Conservation (phyloP, 2,797 vertebrate species). For the Pseudochaenichthys georgianus region DNA sequence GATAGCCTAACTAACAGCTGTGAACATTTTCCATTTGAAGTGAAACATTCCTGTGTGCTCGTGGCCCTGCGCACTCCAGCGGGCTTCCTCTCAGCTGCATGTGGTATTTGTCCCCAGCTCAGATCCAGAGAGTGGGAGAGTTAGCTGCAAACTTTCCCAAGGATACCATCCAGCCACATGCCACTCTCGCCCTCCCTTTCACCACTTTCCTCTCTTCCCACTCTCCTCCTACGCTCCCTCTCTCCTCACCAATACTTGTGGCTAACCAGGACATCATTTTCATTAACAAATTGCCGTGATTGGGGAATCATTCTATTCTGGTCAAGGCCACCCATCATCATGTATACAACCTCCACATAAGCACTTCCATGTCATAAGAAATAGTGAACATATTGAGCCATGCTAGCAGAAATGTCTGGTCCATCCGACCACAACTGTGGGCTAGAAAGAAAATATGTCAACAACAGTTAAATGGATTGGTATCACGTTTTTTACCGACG, state of each 20-base stretch:
- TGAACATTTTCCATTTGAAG: slow-evolving; percentile 86
- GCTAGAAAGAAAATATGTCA: background rate
- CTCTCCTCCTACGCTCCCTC: slow-evolving; percentile 40
- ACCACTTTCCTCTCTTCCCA: slow-evolving; percentile 40
- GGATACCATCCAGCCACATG: slow-evolving; percentile 85
- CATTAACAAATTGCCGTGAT: slow-evolving; percentile 11
- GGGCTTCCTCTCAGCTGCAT: slow-evolving; percentile 86
- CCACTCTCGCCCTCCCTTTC: slow-evolving; percentile 67
- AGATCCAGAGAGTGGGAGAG: slow-evolving; percentile 82
- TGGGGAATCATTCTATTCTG: slow-evolving; percentile 3
- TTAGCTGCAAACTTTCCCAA: slow-evolving; percentile 89
- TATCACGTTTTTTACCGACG: background rate
- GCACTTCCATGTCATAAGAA: slow-evolving; percentile 1
- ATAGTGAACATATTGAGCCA: slow-evolving; percentile 1
- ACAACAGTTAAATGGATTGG: background rate
- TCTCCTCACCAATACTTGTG: slow-evolving; percentile 26
- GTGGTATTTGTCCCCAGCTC: slow-evolving; percentile 89
- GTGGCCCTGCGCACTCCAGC: slow-evolving; percentile 76
- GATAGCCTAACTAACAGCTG: slow-evolving; percentile 78
- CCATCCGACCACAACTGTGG: background rate
- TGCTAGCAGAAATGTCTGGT: background rate
- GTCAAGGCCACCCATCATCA: background rate
- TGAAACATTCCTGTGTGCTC: slow-evolving; percentile 85
- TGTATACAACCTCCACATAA: slow-evolving; percentile 1
- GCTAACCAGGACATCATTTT: slow-evolving; percentile 30